Base-by-base conservation (phyloP, 2,113 vertebrate genomes). In the Podilymbus podiceps region DNA sequence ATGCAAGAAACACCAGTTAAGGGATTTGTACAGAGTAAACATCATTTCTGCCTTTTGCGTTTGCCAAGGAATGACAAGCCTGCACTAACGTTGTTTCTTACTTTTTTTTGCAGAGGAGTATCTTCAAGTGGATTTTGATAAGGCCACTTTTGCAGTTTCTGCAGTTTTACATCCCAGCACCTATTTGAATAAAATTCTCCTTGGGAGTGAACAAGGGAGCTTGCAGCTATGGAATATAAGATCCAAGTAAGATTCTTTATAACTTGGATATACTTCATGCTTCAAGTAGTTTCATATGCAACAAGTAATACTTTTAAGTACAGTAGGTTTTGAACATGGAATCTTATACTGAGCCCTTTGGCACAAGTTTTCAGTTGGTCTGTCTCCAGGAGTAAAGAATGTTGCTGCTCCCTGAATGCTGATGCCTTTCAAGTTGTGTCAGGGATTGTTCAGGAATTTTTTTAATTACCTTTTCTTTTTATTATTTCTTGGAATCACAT, bases 151-250 rank as follows among this genome's bases (percentile, higher is more conserved):
- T 94, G 97, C 98, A 23, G 97, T 99, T 96, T 99, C 99, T 31
- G 98, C 99, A 69, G 76, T 99, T 97, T 98, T 99, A 97, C 99
- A 99, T 86, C 99, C 99, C 19, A 99, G 99, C 97, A 99, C 99
- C 40, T 99, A 99, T 96, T 97, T 99, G 94, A 99, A 99, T 98
- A 99, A 99, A 98, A 98, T 99, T 96, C 98, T 99, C 67, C 97
- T 99, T 87, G 99, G 99, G 22, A 99, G 99, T 95, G 98, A 98
- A 90, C 99, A 99, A 97, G 99, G 99, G 93, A 96, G 98, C 88
- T 96, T 99, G 92, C 99, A 99, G 96, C 98, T 99, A 9, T 99
- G 99, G 99, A 99, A 99, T 98, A 86, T 99, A 92, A 99, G 99
- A 97, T 99, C 99, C 97, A 99, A 99, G 99, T 99, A 98, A 97